Evolutionary conservation across 2,113 vertebrate species (phyloP).

Genomic region (Holacanthus passer): DNA sequence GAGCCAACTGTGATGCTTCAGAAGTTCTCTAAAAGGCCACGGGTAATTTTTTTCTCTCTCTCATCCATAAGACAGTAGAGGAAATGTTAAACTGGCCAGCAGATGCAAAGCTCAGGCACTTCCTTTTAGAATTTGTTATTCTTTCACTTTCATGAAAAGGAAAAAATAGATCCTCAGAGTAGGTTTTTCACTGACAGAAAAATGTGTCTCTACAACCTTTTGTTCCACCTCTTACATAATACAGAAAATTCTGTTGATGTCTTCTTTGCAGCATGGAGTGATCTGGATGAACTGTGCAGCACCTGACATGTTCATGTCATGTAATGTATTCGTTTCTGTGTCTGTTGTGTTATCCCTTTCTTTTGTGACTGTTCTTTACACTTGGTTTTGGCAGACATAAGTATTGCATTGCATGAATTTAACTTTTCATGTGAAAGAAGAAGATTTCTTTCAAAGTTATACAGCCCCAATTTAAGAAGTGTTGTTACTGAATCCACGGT

Average conservation of each 20-base stretch:
- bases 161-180: conserved; percentile 6
- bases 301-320: background rate
- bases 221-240: conserved; percentile 14
- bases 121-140: background rate
- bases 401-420: too few species aligned
- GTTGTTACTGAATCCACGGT: background rate
- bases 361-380: background rate
- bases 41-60: conserved; percentile 3
- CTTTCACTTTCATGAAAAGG: conserved; percentile 3
- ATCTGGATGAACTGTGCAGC: background rate
- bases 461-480: background rate
- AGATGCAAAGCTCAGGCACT: conserved; percentile 6
- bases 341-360: too few species aligned
- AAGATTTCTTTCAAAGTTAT: too few species aligned
- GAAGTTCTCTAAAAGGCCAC: background rate
- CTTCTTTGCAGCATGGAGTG: background rate
- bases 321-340: background rate
- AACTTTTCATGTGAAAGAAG: too few species aligned
- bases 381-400: background rate
- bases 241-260: background rate
- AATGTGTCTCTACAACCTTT: background rate
- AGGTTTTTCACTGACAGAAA: background rate
- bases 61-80: conserved; percentile 7
- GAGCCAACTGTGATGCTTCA: conserved; percentile 2
- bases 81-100: background rate